A percentile compares a stretch with the other conserved stretches of the same genome.
Evolutionary conservation across 2,888 invertebrate species (phyloP).

Genomic region (Ormyrus rosae): DNA sequence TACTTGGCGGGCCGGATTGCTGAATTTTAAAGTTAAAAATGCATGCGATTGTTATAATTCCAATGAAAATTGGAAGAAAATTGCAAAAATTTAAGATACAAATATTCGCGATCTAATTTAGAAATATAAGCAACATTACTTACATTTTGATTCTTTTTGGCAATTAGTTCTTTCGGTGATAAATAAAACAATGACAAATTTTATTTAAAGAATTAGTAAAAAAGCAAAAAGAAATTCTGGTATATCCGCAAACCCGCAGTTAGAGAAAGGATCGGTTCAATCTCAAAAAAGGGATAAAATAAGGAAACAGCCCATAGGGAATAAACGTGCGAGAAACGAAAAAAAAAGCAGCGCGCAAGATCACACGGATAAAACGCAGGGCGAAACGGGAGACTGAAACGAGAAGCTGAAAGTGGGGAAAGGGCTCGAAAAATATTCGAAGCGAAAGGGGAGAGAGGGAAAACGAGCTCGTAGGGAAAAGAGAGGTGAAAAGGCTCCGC

Average conservation of each 20-base stretch:
- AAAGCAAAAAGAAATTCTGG: too few relatives aligned
- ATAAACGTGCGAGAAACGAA: background rate
- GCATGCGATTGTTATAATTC: too few relatives aligned
- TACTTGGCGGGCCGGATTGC: background rate
- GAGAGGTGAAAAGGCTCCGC: background rate
- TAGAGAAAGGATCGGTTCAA: too few relatives aligned
- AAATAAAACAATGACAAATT: too few relatives aligned
- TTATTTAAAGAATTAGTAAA: too few relatives aligned
- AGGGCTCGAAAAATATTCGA: slow-evolving; percentile 38
- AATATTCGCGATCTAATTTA: too few relatives aligned
- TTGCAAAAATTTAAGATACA: too few relatives aligned
- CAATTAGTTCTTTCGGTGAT: too few relatives aligned
- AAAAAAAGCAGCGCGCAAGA: background rate
- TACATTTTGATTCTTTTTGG: too few relatives aligned
- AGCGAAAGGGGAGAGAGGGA: background rate
- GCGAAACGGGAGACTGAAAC: background rate
- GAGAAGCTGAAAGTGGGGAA: background rate
- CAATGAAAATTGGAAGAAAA: too few relatives aligned
- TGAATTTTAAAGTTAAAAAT: background rate
- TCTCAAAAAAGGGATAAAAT: background rate
- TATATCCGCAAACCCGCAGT: too few relatives aligned
- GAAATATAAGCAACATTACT: too few relatives aligned
- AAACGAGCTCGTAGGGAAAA: slow-evolving; percentile 15
- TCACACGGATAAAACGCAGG: slow-evolving; percentile 4
- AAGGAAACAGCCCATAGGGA: background rate